Conservation (phyloP, 2,888 invertebrate species). For the Ichneumon xanthorius region DNA sequence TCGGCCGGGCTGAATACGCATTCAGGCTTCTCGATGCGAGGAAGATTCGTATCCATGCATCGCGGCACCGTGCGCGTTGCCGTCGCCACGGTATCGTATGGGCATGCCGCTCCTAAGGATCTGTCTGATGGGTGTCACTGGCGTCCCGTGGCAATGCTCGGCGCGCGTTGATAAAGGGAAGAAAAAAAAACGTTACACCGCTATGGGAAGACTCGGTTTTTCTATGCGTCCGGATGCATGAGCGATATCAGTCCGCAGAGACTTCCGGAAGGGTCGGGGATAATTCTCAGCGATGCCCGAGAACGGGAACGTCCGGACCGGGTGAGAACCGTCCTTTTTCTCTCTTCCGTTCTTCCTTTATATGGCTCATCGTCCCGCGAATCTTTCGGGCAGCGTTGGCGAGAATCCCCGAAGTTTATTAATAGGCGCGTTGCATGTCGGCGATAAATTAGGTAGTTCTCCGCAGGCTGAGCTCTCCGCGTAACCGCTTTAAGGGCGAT, state of each 20-base stretch:
- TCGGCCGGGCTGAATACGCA: slow-evolving; percentile 71
- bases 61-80: slow-evolving; percentile 21
- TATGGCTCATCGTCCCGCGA: slow-evolving; percentile 52
- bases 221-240: slow-evolving; percentile 59
- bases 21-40: slow-evolving; percentile 70
- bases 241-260: slow-evolving; percentile 52
- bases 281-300: slow-evolving; percentile 42
- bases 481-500: slow-evolving; percentile 63
- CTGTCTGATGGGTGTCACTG: slow-evolving; percentile 6
- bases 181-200: background rate
- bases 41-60: slow-evolving; percentile 67
- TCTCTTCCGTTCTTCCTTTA: slow-evolving; percentile 37
- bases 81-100: background rate
- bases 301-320: slow-evolving; percentile 47
- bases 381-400: slow-evolving; percentile 64
- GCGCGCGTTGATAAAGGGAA: slow-evolving; percentile 42
- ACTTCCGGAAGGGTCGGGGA: slow-evolving; percentile 61
- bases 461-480: slow-evolving; percentile 60
- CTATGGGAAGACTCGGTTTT: slow-evolving; percentile 30
- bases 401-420: slow-evolving; percentile 73
- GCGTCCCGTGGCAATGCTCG: slow-evolving; percentile 15
- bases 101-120: background rate
- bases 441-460: slow-evolving; percentile 74
- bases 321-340: slow-evolving; percentile 49
- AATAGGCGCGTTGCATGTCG: slow-evolving; percentile 73